Base-by-base conservation (phyloP, 1,140 invertebrate species). In the Sminthurides bifidus region DNA sequence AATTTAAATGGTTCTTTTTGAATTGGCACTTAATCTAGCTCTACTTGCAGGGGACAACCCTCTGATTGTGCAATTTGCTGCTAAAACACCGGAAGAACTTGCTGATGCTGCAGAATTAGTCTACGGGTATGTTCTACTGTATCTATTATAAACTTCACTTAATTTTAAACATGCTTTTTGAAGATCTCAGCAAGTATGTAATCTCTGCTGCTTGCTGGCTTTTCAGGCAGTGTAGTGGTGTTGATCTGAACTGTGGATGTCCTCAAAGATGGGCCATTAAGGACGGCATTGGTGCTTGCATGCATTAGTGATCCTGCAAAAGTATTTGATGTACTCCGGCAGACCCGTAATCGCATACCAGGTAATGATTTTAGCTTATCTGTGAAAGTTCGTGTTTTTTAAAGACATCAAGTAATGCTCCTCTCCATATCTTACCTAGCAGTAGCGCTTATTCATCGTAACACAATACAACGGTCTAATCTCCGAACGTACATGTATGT, bases 221-320 rank as follows among this genome's bases (percentile, higher is more conserved):
- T 69, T 71, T 27, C 58, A 86, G 83, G 19, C 80, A 84, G 75
- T 80, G 81, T 45, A 83, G 90, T 77, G 93, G 92, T 23, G 82
- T 93, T 2, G 92, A 97, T 75, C 73, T 98, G 30, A 98, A 97
- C 69, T 96, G 92, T 76, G 93, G 94, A 8, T 97, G 94, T 67
- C 93, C 94, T 12, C 93, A 98, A 72, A 77, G 81, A 56, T 97
- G 92, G 92, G 92, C 92, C 0, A 84, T 90, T 68, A 79, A 84
- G 66, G 84, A 92, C 68, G 89, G 90, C 17, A 88, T 90, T 70
- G 93, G 93, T 10, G 85, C 85, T 65, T 81, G 82, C 61, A 70
- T 97, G 56, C 73, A n/a, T 96, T 8, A 79, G 77, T 3, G 81
- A 88, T 66, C 92, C 92, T 24, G 81, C 96, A 65, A 56, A 85